phyloP scores from a whole-genome alignment of 2,888 invertebrate species.

The Beris morrisii region DNA sequence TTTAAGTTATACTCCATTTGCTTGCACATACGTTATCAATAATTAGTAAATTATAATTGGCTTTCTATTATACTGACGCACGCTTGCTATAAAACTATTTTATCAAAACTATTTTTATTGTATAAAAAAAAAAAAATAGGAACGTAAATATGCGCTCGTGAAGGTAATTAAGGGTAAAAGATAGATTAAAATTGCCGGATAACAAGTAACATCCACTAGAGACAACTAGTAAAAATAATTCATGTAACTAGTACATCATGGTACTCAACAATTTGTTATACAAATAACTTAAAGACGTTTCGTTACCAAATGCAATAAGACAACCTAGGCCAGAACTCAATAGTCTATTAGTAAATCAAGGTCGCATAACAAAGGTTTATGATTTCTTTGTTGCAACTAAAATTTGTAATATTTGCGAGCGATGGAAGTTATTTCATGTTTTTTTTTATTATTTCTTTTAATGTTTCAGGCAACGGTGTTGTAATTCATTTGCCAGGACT shows the following conservation, averaged over 20 bases:
- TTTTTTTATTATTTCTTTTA: slow-evolving; percentile 2
- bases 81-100: too few species aligned
- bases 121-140: too few species aligned
- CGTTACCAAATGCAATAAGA: slow-evolving; percentile 10
- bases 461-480: slow-evolving; percentile 86
- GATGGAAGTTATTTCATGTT: background rate
- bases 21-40: too few species aligned
- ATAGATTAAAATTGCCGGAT: background rate
- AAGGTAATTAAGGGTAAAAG: too few species aligned
- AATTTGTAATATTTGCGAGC: background rate
- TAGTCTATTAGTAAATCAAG: slow-evolving; percentile 14
- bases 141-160: too few species aligned
- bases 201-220: slow-evolving; percentile 2
- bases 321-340: slow-evolving; percentile 15
- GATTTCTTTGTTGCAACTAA: background rate
- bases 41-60: too few species aligned
- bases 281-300: slow-evolving; percentile 24
- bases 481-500: slow-evolving; percentile 95
- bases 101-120: too few species aligned
- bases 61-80: too few species aligned
- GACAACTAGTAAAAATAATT: background rate
- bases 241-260: slow-evolving; percentile 16
- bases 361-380: background rate
- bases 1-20: too few species aligned
- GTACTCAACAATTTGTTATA: slow-evolving; percentile 17